Evolutionary conservation across 1,140 invertebrate genomes (phyloP), one percentile per base, ranked within the genome.

Genomic region (Orchesella cincta): DNA sequence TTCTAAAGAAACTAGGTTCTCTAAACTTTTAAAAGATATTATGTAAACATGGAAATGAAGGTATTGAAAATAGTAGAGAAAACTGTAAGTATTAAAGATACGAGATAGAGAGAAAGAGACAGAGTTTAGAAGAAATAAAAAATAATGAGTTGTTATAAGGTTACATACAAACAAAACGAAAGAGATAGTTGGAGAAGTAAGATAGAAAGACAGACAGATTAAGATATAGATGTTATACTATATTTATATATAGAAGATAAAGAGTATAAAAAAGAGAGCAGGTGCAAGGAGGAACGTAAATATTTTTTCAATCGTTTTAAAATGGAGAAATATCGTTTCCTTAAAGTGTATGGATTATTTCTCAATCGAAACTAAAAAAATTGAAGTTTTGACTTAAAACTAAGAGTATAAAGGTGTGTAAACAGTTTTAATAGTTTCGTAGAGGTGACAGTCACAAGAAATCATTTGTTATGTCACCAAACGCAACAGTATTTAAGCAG

Each of bases 111-210:
- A n/a, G 16, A 26, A 16, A 74, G 51, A 54, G 1, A 74, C n/a
- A 64, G 35, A 36, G 74, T 23, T 3, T 39, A 64, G 54, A 57
- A 29, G n/a, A 36, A 26, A 14, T 29, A 29, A 36, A 18, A 75
- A 72, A 36, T 31, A n/a, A 31, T 14, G 23, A 72, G 29, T n/a
- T 31, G 8, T 29, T 12, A 14, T 16, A 72, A 34, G 29, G 31
- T 35, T 8, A 72, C 18, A n/a, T 8, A 36, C 72, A 75, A 34
- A 64, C 26, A 74, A 33, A 74, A 74, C n/a, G 76, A 73, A 29
- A 78, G 76, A 75, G 16, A 77, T 78, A 81, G 75, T 52, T 72
- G 79, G 79, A 78, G 72, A 76, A 67, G 67, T 52, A 75, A 70
- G 51, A 72, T 62, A 75, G 76, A 77, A 52, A 77, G 54, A 23